Conservation (phyloP, 2,888 invertebrate genomes). For the Epistrophella euchroma region DNA sequence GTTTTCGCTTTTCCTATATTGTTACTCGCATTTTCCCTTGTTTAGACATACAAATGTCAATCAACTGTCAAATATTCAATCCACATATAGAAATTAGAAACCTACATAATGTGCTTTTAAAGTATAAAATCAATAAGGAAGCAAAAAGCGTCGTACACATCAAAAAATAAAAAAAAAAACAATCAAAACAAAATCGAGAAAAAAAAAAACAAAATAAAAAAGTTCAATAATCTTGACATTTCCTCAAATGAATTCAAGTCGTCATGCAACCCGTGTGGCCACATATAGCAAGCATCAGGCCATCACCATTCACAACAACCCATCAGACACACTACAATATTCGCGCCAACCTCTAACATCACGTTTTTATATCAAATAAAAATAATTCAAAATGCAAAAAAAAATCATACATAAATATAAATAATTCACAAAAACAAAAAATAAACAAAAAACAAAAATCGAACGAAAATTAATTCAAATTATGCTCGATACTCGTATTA, state of each 20-base stretch:
- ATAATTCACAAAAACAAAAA: not conserved
- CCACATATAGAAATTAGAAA: too few species aligned
- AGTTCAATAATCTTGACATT: conserved; percentile 64
- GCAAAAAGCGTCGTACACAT: conserved; percentile 11
- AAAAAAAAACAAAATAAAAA: conserved; percentile 1
- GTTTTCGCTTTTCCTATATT: not conserved
- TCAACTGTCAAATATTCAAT: conserved; percentile 40
- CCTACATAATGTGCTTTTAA: not conserved
- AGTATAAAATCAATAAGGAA: not conserved
- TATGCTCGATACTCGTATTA: conserved; percentile 19
- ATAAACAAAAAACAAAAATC: not conserved
- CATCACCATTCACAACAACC: conserved; percentile 22
- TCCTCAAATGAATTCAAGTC: conserved; percentile 52
- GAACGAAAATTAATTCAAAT: conserved; percentile 26
- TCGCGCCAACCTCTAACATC: conserved; percentile 19
- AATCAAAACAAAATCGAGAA: conserved; percentile 30
- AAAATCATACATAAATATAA: not conserved
- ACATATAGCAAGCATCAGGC: not conserved
- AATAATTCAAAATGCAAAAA: conserved; percentile 19
- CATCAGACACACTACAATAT: not conserved
- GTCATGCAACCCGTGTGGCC: conserved; percentile 30
- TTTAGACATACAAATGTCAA: conserved; percentile 34
- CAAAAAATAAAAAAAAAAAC: not conserved
- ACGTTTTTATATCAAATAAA: conserved; percentile 7
- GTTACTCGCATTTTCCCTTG: not conserved